Base-by-base conservation (phyloP, 2,113 vertebrate species). In the Thamnophis sirtalis region DNA sequence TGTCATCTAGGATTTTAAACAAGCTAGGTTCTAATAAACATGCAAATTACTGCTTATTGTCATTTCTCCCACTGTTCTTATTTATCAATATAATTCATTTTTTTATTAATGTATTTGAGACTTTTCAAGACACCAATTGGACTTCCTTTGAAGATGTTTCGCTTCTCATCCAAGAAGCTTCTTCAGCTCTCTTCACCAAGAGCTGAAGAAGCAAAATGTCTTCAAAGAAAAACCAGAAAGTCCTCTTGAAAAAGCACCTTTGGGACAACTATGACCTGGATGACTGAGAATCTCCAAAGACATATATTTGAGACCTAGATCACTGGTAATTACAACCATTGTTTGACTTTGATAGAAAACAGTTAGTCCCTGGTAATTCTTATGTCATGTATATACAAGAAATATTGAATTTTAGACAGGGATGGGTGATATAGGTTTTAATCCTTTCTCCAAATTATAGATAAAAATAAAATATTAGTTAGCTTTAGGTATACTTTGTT, bases 11-110 rank as follows among this genome's bases (percentile, higher is more conserved):
- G 17, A 50, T 2, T 68, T 92, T 50, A 92, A 86, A 90, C 2
- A 85, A 91, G 15, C 1, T 9, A 93, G 15, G 51, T 93, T 95
- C 93, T 94, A 9, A 53, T 93, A 94, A 94, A 92, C 38, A 92
- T 3, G 88, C 38, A 92, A 1, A 68, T 56, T 15, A 53, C 17
- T 93, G 8, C 22, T 95, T 95, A 94, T 68, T 93, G 4, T 50
- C 73, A 53, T 19, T 92, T 9, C 0, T 43, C 92, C 38, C 33
- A 11, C 38, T 89, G 13, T 26, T 22, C 88, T 91, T 94, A 0
- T 22, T 89, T 17, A 92, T 89, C 91, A 93, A 88, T 58, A 93
- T 91, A 92, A 89, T 0, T 0, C 24, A 24, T 28, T 92, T 28
- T 84, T 1, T 63, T 0, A 51, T 21, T 90, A 24, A 11, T 26